A percentile compares a stretch with the other conserved stretches of the same genome.
Conservation (phyloP, 1,140 invertebrate genomes). For the Achatina immaculata region DNA sequence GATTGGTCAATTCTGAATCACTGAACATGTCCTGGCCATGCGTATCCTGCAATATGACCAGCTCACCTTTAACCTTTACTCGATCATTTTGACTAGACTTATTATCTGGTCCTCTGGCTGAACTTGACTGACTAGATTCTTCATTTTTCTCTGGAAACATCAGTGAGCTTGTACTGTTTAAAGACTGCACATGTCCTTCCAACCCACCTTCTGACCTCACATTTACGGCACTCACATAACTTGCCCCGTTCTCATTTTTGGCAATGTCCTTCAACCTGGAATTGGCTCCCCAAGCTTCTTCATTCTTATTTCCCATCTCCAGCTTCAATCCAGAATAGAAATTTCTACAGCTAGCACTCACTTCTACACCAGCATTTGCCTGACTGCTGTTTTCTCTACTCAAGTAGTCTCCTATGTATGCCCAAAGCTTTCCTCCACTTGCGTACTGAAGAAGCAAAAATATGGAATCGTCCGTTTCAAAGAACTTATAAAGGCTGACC, state of each 20-base stretch:
- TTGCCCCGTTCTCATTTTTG: background rate
- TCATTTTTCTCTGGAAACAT: background rate
- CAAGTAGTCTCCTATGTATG: constrained; percentile 73
- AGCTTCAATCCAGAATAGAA: constrained; percentile 59
- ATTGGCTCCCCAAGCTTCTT: background rate
- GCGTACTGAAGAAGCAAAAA: constrained; percentile 81
- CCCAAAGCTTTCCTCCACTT: constrained; percentile 77
- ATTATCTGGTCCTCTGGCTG: background rate
- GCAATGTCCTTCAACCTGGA: background rate
- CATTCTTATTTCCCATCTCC: background rate
- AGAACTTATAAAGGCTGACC: constrained; percentile 80
- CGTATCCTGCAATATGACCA: background rate
- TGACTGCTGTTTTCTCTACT: constrained; percentile 31
- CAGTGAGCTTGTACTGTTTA: too few relatives aligned
- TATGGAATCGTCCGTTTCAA: constrained; percentile 80
- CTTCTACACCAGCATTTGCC: constrained; percentile 10
- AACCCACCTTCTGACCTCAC: background rate
- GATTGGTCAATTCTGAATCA: background rate
- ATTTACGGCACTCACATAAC: background rate
- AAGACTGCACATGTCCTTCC: too few relatives aligned
- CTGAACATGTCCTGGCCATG: background rate
- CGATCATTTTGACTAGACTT: background rate
- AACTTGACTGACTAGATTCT: background rate
- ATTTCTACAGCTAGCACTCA: constrained; percentile 41
- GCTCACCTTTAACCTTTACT: background rate